Conservation (phyloP, 2,888 invertebrate species). For the Phortica magna region DNA sequence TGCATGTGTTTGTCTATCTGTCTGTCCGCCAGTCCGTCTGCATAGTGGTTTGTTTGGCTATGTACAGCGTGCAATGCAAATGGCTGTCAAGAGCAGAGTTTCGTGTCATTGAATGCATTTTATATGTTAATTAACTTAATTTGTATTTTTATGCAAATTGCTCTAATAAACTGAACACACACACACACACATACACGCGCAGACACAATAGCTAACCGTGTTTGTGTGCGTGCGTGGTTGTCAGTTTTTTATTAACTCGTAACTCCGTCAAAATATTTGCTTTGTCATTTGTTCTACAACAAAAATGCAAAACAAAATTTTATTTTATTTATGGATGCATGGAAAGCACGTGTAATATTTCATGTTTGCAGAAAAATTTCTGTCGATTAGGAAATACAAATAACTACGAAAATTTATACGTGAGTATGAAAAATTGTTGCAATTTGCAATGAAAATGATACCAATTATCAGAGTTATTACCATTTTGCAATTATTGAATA, state of each 20-base stretch:
- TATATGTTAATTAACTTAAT: slow-evolving; percentile 35
- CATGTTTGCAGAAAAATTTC: slow-evolving; percentile 25
- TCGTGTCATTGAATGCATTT: slow-evolving; percentile 34
- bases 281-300: background rate
- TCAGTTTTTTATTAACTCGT: slow-evolving; percentile 5
- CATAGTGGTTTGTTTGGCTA: background rate
- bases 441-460: background rate
- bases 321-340: background rate
- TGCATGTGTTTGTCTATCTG: background rate
- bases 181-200: background rate
- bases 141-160: slow-evolving; percentile 34
- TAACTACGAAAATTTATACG: background rate
- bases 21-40: background rate
- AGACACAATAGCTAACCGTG: background rate
- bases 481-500: no score
- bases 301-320: background rate
- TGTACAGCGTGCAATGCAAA: background rate
- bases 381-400: slow-evolving; percentile 21
- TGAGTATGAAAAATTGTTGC: background rate
- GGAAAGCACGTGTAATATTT: background rate
- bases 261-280: slow-evolving; percentile 11
- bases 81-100: slow-evolving; percentile 25
- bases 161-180: slow-evolving; percentile 28
- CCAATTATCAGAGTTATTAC: no score
- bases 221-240: background rate